Conservation (phyloP, 2,888 invertebrate genomes). For the Eupithecia subfuscata region DNA sequence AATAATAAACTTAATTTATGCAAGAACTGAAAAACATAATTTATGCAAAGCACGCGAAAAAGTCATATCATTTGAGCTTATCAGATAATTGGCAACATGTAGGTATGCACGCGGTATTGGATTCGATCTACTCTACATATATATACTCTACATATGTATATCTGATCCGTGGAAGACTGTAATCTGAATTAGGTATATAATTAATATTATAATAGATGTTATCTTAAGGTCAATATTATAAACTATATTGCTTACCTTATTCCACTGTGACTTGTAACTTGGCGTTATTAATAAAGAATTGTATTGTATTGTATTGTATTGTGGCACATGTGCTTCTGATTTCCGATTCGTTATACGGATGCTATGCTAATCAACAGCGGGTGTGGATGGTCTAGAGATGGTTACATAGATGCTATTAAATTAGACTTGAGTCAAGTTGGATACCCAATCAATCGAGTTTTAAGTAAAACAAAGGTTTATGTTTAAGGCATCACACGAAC, state of each 20-base stretch:
- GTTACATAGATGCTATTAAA: background rate
- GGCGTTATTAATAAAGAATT: too few relatives aligned
- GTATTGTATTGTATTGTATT: too few relatives aligned
- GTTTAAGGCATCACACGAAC: background rate
- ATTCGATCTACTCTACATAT: constrained; percentile 7
- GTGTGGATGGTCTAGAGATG: background rate
- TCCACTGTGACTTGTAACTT: too few relatives aligned
- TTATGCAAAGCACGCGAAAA: constrained; percentile 2
- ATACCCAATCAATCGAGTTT: background rate
- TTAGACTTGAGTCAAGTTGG: background rate
- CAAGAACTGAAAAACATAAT: background rate
- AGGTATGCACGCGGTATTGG: background rate
- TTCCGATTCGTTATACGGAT: background rate
- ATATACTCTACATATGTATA: too few relatives aligned
- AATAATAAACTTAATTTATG: background rate
- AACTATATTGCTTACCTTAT: too few relatives aligned
- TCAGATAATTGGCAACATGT: constrained; percentile 15
- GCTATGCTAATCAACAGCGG: background rate
- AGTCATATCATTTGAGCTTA: constrained; percentile 11
- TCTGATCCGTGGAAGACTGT: constrained; percentile 7
- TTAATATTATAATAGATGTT: too few relatives aligned
- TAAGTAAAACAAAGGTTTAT: background rate
- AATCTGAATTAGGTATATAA: too few relatives aligned
- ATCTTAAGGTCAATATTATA: too few relatives aligned
- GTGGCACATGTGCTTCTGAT: background rate